Conservation (phyloP, 2,113 vertebrate species). For the Euleptes europaea region DNA sequence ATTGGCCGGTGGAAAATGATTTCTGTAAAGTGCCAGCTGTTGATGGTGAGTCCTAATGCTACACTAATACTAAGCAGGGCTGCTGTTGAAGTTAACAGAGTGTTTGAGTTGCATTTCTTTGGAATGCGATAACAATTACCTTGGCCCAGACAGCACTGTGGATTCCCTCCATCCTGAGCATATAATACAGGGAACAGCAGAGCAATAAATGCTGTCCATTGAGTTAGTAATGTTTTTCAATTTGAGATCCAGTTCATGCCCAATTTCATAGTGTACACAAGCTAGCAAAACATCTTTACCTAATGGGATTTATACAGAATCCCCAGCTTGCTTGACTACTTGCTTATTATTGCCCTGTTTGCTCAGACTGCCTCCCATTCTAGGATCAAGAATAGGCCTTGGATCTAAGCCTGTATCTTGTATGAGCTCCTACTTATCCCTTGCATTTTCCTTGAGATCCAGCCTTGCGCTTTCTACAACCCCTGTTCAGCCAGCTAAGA, state of each 20-base stretch:
- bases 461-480: neutral
- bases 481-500: neutral
- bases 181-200: neutral
- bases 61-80: neutral
- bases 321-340: neutral
- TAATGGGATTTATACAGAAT: neutral
- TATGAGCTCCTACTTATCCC: neutral
- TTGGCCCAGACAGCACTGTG: neutral
- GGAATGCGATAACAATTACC: neutral
- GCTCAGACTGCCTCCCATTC: neutral
- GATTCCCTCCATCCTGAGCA: neutral
- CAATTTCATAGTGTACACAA: neutral
- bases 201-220: neutral
- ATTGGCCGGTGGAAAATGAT: neutral
- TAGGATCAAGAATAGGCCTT: neutral
- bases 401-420: neutral
- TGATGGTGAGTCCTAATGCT: neutral
- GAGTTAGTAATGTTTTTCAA: neutral
- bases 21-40: neutral
- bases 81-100: neutral
- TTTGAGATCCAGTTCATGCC: neutral
- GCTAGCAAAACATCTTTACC: neutral
- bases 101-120: neutral
- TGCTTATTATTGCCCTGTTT: neutral
- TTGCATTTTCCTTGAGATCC: neutral